Evolutionary conservation across 2,113 vertebrate genomes (phyloP).

Genomic region (Perognathus longimembris): DNA sequence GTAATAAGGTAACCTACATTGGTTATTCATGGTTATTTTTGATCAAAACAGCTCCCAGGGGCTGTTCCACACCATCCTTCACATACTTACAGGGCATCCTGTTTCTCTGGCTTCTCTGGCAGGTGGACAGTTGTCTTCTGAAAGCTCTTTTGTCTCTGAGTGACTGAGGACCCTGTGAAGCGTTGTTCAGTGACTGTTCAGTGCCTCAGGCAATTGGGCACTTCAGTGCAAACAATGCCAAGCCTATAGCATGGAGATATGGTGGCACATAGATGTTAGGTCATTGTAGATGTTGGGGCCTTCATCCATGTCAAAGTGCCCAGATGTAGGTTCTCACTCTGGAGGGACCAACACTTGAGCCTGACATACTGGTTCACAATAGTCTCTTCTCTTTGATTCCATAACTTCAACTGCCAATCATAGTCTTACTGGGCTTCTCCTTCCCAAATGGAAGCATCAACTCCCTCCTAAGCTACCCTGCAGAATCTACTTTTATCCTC

Average conservation of each 20-base stretch:
- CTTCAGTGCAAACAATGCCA: background rate
- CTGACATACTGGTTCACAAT: background rate
- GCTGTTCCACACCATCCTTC: background rate
- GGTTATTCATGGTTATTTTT: background rate
- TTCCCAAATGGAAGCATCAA: background rate
- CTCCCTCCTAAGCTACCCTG: background rate
- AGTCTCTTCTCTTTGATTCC: background rate
- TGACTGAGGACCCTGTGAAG: background rate
- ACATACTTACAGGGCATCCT: background rate
- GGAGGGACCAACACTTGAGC: background rate
- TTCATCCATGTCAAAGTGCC: background rate
- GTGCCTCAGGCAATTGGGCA: background rate
- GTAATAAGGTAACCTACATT: background rate
- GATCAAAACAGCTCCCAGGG: background rate
- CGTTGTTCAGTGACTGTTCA: background rate
- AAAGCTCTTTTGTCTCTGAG: background rate
- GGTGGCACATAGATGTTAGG: background rate
- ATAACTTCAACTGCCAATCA: background rate
- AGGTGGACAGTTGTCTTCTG: background rate
- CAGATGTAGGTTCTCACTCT: background rate
- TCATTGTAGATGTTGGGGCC: no score
- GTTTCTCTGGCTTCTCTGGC: background rate
- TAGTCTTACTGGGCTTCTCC: background rate
- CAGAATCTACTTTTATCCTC: background rate
- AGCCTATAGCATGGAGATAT: background rate